Conservation (phyloP, 2,797 vertebrate genomes). For the Clarias platycephalus region DNA sequence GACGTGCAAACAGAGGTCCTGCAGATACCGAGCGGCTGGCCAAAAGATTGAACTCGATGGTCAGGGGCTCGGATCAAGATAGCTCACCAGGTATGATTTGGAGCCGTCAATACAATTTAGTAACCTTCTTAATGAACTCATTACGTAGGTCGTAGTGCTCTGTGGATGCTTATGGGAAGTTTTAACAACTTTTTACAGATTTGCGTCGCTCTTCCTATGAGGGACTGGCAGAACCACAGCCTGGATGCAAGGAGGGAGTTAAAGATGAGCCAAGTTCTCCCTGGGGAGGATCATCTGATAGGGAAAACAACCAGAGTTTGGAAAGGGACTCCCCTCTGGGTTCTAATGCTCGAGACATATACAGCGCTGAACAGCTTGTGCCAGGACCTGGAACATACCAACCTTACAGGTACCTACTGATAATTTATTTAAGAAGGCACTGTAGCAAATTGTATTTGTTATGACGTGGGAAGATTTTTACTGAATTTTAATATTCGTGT, state of each 20-base stretch:
- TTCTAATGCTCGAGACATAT: conserved; percentile 69
- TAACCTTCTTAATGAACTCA: background rate
- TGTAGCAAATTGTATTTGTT: background rate
- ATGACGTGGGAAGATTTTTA: background rate
- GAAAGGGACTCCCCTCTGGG: conserved; percentile 68
- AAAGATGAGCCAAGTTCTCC: conserved; percentile 77
- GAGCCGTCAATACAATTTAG: background rate
- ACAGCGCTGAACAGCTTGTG: conserved; percentile 80
- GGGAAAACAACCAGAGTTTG: conserved; percentile 61
- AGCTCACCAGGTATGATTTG: conserved; percentile 65
- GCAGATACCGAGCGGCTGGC: conserved; percentile 63
- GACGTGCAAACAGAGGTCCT: conserved; percentile 68
- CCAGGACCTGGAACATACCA: conserved; percentile 76
- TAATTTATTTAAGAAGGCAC: background rate
- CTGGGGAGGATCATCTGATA: conserved; percentile 72
- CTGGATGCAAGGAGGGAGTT: conserved; percentile 62
- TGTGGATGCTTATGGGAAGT: background rate
- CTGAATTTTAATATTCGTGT: background rate
- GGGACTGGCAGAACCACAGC: conserved; percentile 63
- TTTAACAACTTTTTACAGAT: conserved; percentile 55
- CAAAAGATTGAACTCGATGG: conserved; percentile 58
- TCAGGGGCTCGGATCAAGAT: conserved; percentile 66
- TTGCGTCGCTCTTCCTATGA: conserved; percentile 69
- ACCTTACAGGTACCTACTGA: conserved; percentile 73
- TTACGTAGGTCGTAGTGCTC: background rate